A percentile compares a stretch with the other conserved stretches of the same genome.
phyloP scores from a whole-genome alignment of 2,888 invertebrate genomes.

The Deroplatys truncata region DNA sequence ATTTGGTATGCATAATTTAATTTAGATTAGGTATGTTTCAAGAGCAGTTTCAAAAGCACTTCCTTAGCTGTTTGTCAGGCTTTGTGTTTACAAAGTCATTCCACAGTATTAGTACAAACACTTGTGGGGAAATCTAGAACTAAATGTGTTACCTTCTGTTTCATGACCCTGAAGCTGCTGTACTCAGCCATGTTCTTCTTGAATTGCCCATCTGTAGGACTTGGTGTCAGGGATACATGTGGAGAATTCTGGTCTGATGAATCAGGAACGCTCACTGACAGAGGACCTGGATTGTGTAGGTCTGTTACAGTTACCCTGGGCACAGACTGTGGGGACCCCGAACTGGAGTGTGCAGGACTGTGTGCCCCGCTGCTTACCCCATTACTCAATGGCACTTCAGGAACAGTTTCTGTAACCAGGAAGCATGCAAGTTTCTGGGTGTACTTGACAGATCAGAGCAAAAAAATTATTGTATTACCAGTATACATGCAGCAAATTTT shows the following conservation, averaged over 20 bases:
- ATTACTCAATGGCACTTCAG: not conserved
- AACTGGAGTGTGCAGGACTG: constrained; percentile 5
- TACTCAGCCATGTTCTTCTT: constrained; percentile 40
- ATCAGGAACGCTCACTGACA: constrained; percentile 6
- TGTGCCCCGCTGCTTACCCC: not conserved
- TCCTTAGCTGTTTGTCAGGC: too few relatives aligned
- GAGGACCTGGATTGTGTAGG: not conserved
- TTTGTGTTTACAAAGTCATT: too few relatives aligned
- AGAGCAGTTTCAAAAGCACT: too few relatives aligned
- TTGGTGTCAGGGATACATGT: not conserved
- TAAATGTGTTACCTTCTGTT: constrained; percentile 39
- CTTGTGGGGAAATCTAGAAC: not conserved
- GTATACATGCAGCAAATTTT: too few relatives aligned
- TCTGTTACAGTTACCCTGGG: constrained; percentile 22
- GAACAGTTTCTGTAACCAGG: not conserved
- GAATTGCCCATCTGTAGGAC: constrained; percentile 19
- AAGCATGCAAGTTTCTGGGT: too few relatives aligned
- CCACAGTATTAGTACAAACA: too few relatives aligned
- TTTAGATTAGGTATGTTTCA: too few relatives aligned
- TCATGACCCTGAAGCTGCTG: constrained; percentile 43
- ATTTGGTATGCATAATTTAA: too few relatives aligned
- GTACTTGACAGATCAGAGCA: too few relatives aligned
- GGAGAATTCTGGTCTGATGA: not conserved
- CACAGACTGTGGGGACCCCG: constrained; percentile 21
- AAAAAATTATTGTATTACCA: too few relatives aligned